Percentiles rank a stretch among this genome's conserved stretches.
These are phyloP conservation scores for Tethya wilhelma DNA, from an alignment of 37 sponge, comb jelly and placozoan species.

Conservation along the genomic window DNA sequence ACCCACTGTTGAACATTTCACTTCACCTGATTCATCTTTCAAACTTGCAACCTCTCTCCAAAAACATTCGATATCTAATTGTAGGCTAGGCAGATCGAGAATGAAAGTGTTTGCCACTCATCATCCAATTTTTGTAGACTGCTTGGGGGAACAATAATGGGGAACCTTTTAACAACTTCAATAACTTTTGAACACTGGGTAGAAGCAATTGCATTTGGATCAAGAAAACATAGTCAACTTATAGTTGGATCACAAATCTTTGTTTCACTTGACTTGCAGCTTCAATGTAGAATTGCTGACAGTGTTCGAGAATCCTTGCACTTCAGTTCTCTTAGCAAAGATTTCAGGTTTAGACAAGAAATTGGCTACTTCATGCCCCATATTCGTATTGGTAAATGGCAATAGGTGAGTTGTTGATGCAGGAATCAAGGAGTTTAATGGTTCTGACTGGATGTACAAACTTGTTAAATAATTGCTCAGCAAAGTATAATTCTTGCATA, in stretches of 20 bases:
- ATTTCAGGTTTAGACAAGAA: neutral
- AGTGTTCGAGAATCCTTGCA: neutral
- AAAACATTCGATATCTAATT: neutral
- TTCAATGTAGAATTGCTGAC: neutral
- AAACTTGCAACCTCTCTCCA: too few species aligned
- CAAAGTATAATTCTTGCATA: neutral
- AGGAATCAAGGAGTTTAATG: too few species aligned
- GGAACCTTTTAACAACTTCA: neutral
- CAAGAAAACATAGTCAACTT: neutral
- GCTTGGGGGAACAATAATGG: neutral
- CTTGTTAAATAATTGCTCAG: neutral
- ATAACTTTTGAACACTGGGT: neutral
- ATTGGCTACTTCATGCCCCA: too few species aligned
- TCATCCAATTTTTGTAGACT: neutral
- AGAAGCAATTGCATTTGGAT: neutral
- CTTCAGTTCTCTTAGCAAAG: neutral
- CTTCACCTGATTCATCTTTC: neutral
- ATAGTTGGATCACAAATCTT: neutral
- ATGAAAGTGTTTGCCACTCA: neutral
- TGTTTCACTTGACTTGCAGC: neutral
- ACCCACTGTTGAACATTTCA: neutral
- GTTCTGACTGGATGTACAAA: neutral
- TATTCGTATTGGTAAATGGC: too few species aligned
- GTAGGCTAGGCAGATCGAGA: neutral
- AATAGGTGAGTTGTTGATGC: too few species aligned